Evolutionary conservation across 2,888 invertebrate species (phyloP).

Genomic region (Microplitis deprimator): DNA sequence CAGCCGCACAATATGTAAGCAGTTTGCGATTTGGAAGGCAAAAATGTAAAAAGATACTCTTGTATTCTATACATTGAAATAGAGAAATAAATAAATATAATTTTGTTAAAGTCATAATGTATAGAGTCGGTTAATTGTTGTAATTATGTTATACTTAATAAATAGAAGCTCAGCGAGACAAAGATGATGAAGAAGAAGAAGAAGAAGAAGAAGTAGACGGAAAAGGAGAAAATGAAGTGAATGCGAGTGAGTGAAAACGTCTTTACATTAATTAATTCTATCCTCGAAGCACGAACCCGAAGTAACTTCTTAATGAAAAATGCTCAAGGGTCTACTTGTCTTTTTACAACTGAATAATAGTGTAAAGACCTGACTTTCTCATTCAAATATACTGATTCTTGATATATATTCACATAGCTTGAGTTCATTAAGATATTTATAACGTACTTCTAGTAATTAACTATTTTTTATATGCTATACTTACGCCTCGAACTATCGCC

Average conservation of each 20-base stretch:
- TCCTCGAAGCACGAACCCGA: constrained; percentile 39
- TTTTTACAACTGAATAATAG: background rate
- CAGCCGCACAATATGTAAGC: too few species aligned
- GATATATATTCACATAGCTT: background rate
- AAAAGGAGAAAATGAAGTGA: constrained; percentile 31
- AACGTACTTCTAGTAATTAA: background rate
- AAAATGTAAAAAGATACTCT: too few species aligned
- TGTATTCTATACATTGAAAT: too few species aligned
- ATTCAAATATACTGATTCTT: background rate
- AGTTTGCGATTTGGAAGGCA: too few species aligned
- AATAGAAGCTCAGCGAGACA: background rate
- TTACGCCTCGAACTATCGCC: too few species aligned
- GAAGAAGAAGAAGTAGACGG: constrained; percentile 11
- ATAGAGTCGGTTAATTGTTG: background rate
- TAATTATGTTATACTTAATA: background rate
- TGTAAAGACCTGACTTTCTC: background rate
- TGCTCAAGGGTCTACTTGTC: background rate
- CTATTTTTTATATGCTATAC: too few species aligned
- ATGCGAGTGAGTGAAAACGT: constrained; percentile 22
- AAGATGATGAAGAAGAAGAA: background rate
- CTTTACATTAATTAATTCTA: constrained; percentile 55
- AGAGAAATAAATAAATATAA: too few species aligned
- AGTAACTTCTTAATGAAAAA: background rate
- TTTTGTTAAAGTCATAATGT: background rate
- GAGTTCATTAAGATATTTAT: background rate